These are phyloP conservation scores for Seriola aureovittata DNA, from an alignment of 2,113 vertebrate genomes.

Conservation along the genomic window DNA sequence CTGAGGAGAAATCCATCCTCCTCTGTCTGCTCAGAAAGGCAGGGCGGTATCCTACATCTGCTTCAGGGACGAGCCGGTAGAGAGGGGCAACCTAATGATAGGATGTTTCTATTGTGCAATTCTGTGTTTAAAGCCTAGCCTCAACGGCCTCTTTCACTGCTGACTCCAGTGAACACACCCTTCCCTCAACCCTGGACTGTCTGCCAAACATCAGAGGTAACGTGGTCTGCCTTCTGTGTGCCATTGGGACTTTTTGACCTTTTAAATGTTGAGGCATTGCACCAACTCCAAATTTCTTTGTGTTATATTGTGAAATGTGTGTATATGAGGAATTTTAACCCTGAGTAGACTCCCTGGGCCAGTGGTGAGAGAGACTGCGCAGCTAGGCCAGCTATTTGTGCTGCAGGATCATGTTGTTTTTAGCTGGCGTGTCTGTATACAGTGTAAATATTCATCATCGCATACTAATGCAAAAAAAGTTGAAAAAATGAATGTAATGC, in stretches of 20 bases:
- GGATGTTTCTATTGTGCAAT: constrained; percentile 58
- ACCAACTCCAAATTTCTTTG: constrained; percentile 23
- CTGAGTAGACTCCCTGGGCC: background rate
- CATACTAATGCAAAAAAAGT: background rate
- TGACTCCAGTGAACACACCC: constrained; percentile 33
- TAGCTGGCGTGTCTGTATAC: constrained; percentile 19
- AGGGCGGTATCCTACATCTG: background rate
- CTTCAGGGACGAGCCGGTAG: constrained; percentile 43
- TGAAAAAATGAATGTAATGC: constrained; percentile 18
- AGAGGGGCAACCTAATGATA: background rate
- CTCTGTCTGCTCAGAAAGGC: background rate
- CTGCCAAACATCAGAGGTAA: constrained; percentile 23
- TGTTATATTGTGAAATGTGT: constrained; percentile 63
- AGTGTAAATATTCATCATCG: constrained; percentile 68
- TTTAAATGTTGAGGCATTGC: constrained; percentile 18
- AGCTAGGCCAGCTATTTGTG: background rate
- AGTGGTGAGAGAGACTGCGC: constrained; percentile 21
- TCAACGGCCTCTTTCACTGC: constrained; percentile 35
- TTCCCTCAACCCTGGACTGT: constrained; percentile 30
- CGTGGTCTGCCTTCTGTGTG: constrained; percentile 44
- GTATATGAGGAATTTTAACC: constrained; percentile 71
- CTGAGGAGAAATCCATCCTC: constrained; percentile 75
- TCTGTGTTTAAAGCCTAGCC: constrained; percentile 49
- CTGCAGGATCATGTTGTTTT: constrained; percentile 26
- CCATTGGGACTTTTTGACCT: constrained; percentile 33